phyloP scores from a whole-genome alignment of 64 coral and sea anemone species.

The Stylophora pistillata region DNA sequence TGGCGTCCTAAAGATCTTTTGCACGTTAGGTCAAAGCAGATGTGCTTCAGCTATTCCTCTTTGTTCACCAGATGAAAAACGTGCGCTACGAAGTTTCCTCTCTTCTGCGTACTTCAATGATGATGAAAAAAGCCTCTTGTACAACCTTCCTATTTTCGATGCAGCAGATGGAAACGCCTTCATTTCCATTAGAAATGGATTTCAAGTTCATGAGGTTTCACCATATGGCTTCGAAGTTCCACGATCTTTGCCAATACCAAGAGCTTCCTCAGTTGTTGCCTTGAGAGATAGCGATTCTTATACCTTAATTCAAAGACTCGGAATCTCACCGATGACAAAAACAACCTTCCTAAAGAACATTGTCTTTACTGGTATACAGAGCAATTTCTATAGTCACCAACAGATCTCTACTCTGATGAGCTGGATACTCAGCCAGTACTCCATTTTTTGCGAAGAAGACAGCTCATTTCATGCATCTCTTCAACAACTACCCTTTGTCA shows the following conservation, averaged over 20 bases:
- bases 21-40: slow-evolving; percentile 4
- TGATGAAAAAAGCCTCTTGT: slow-evolving; percentile 11
- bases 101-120: slow-evolving; percentile 14
- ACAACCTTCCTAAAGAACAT: slow-evolving; percentile 33
- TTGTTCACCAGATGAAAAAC: slow-evolving; percentile 52
- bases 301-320: slow-evolving; percentile 33
- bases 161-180: slow-evolving; percentile 28
- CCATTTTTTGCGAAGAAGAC: slow-evolving; percentile 31
- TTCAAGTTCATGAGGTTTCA: slow-evolving; percentile 16
- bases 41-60: background rate
- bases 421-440: slow-evolving; percentile 63
- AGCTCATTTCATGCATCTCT: slow-evolving; percentile 25
- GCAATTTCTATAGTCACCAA: slow-evolving; percentile 34
- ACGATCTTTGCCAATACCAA: slow-evolving; percentile 6
- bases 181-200: slow-evolving; percentile 11
- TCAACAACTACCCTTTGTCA: slow-evolving; percentile 44
- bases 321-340: slow-evolving; percentile 15
- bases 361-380: slow-evolving; percentile 32
- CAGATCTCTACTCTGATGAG: slow-evolving; percentile 57
- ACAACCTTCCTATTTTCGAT: slow-evolving; percentile 43
- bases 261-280: slow-evolving; percentile 37
- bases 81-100: slow-evolving; percentile 55
- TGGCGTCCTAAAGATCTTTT: slow-evolving; percentile 68
- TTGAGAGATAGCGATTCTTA: slow-evolving; percentile 19
- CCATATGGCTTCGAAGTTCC: slow-evolving; percentile 52